phyloP scores from a whole-genome alignment of 2,888 invertebrate species.

The Syrista parreyssii region DNA sequence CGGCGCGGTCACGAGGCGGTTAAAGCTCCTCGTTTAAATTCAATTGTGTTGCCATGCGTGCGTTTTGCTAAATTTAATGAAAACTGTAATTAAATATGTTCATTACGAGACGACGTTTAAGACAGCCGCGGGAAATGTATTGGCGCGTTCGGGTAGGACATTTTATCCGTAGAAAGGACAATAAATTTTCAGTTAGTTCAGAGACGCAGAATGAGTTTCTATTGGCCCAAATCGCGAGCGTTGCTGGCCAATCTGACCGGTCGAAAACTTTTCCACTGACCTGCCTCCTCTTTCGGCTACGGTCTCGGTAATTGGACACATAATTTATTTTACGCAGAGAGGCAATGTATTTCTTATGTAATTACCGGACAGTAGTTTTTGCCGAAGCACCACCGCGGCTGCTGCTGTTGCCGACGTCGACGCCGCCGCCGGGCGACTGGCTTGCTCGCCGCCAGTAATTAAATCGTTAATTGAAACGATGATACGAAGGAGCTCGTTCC shows the following conservation, averaged over 20 bases:
- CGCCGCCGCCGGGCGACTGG: not conserved
- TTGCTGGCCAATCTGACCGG: not conserved
- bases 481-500: not conserved
- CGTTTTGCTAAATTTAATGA: conserved; percentile 42
- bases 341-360: conserved; percentile 44
- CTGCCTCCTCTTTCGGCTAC: not conserved
- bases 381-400: not conserved
- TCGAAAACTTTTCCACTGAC: not conserved
- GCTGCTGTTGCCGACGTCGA: no score
- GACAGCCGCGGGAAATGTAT: conserved; percentile 23
- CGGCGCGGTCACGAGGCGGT: no score
- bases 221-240: not conserved
- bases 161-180: no score
- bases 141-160: conserved; percentile 7
- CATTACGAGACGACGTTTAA: conserved; percentile 31
- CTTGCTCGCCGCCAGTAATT: conserved; percentile 28
- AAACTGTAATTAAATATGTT: conserved; percentile 48
- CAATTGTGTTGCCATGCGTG: conserved; percentile 18
- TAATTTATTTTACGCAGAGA: conserved; percentile 43
- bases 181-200: no score
- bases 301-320: conserved; percentile 45
- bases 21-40: conserved; percentile 12
- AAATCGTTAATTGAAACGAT: conserved; percentile 39
- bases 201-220: no score
- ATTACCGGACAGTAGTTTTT: conserved; percentile 35